Evolutionary conservation across 1,140 invertebrate species (phyloP).

Genomic region (Drosophila malerkotliana): DNA sequence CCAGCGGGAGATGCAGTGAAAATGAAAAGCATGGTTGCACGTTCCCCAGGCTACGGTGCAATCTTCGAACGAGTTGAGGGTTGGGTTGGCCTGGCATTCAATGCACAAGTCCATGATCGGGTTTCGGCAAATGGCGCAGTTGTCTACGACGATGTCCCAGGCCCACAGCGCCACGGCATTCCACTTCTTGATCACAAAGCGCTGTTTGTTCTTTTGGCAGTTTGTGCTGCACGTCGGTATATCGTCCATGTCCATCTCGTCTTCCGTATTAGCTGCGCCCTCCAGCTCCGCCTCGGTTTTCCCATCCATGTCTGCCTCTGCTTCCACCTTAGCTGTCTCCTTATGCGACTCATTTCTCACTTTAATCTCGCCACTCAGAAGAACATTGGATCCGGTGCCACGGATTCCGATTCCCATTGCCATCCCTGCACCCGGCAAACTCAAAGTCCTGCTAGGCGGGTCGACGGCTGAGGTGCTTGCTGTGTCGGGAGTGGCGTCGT

Average conservation of each 20-base stretch:
- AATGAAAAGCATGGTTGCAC: constrained; percentile 42
- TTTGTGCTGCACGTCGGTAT: constrained; percentile 23
- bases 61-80: constrained; percentile 14
- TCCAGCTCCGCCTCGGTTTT: no score
- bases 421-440: not conserved
- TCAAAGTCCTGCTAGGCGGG: no score
- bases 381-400: no score
- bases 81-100: constrained; percentile 36
- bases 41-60: constrained; percentile 39
- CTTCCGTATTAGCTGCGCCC: no score
- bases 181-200: constrained; percentile 27
- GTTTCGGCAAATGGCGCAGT: constrained; percentile 39
- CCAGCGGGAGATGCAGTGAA: constrained; percentile 45
- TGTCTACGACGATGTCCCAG: constrained; percentile 31
- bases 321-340: no score
- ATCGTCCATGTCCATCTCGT: constrained; percentile 3
- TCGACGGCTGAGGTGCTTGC: not conserved
- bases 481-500: not conserved
- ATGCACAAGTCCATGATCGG: constrained; percentile 36
- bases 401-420: not conserved
- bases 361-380: no score
- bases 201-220: constrained; percentile 1
- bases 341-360: no score
- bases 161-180: constrained; percentile 32
- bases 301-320: no score